A percentile compares a stretch with the other conserved stretches of the same genome.
These are phyloP conservation scores for Calosoma granatense DNA, from an alignment of 1,140 invertebrate species.

Conservation along the genomic window DNA sequence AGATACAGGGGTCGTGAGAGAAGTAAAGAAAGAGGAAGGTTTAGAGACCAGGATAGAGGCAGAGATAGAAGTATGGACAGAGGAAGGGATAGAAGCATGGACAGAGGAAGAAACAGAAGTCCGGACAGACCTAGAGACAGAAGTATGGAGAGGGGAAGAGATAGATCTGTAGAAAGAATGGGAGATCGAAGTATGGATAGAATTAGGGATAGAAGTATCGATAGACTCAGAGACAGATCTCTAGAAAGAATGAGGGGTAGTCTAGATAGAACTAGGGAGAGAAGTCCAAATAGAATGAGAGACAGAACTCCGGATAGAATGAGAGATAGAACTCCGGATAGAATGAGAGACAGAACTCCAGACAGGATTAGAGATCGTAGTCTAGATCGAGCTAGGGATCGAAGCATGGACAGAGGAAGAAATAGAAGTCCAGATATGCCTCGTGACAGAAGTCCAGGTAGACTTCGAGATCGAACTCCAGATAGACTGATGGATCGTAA, in stretches of 20 bases:
- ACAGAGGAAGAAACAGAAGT: background rate
- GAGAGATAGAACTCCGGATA: too few species aligned
- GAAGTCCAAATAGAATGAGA: too few species aligned
- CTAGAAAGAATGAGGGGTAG: too few species aligned
- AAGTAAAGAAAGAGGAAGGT: conserved; percentile 8
- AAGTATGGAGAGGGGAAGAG: conserved; percentile 1
- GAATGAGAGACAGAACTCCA: too few species aligned
- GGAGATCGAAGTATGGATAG: conserved; percentile 12
- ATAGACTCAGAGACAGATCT: too few species aligned
- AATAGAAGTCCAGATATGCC: too few species aligned
- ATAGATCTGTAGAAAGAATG: background rate
- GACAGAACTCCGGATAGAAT: too few species aligned
- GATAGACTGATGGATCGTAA: too few species aligned
- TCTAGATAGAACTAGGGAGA: too few species aligned
- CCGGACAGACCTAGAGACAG: conserved; percentile 2
- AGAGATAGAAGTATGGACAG: conserved; percentile 1
- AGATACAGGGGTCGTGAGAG: background rate
- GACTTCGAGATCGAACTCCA: too few species aligned
- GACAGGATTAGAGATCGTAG: too few species aligned
- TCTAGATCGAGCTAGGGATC: background rate
- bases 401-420: background rate
- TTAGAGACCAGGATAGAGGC: background rate
- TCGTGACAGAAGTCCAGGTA: too few species aligned
- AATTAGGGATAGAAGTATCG: background rate
- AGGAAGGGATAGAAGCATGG: conserved; percentile 5